Evolutionary conservation across 1,140 invertebrate species (phyloP), one percentile per base, ranked within the genome.

Genomic region (Pogonus chalceus): DNA sequence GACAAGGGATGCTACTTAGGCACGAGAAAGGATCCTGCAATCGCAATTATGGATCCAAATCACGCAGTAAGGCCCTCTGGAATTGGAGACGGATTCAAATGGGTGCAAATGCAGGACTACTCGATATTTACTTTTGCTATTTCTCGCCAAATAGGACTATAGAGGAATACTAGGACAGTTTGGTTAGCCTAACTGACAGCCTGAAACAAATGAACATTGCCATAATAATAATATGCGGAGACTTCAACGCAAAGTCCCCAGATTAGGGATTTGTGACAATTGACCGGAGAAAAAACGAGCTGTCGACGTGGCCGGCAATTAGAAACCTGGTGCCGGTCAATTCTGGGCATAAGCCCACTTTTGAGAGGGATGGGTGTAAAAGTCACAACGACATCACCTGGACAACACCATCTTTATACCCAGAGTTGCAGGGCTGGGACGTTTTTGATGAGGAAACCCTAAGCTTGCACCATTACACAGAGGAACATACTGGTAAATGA

Each of bases 61-160:
- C 26, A 31, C n/a, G 2, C 26, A 2, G 35, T 58, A 2, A 18
- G 53, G 20, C 20, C 23, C 1, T 20, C 52, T 2, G 52, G 54
- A 0, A 14, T 23, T 10, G 53, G 43, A 16, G 22, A 46, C 3
- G 56, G 54, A 20, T 63, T 56, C 21, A 55, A 56, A 14, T 61
- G 56, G 58, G 55, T 57, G 16, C 51, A 31, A 10, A 54, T 43
- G 23, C 2, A 49, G 0, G 20, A n/a, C 0, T n/a, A 49, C 20
- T 60, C 54, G 0, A 54, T 55, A 16, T 57, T 61, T 9, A 60
- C n/a, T n/a, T 52, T 48, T 59, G 56, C 31, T 61, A 62, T 20
- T 12, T 59, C 22, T 47, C 54, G 37, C 55, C 23, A 46, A 60
- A 61, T 20, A 51, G 59, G 20, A 12, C n/a, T 10, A 58, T 58